Base-by-base conservation (phyloP, 2,797 vertebrate genomes). In the Epinephelus coioides region DNA sequence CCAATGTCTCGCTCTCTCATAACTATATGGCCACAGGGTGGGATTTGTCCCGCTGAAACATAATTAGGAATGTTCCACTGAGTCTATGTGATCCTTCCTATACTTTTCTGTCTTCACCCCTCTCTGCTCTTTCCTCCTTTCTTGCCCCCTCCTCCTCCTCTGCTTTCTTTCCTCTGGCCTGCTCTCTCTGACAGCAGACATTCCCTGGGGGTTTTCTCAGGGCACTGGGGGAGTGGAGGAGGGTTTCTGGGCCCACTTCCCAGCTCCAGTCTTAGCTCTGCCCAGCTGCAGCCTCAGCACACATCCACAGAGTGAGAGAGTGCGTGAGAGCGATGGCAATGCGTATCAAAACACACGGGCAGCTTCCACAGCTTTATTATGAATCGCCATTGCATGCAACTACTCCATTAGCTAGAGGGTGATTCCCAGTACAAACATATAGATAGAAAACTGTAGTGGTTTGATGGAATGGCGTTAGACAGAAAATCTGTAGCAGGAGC, bases 41-140 rank as follows among this genome's bases (percentile, higher is more conserved):
- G 81, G 90, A 89, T 93, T 92, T 92, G 87, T 89, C 84, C 89
- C 59, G 81, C 90, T 88, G 88, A 91, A 93, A 90, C 82, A 86
- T 86, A 92, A 93, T 89, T 91, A 91, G 86, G 88, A 94, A 94
- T 92, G 90, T 93, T 94, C 94, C 90, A 90, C 76, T 79, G 77
- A 85, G 79, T 75, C 76, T 81, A 72, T 86, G 82, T 77, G 88
- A 91, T 89, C 82, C 84, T 76, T 86, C 84, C 84, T 76, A 74
- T 81, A 74, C 69, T 68, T 79, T 82, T 64, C 53, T 63, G 83
- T 78, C 77, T 69, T 89, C 67, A 72, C 47, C 80, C 79, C 79
- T 74, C 82, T 84, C 80, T 85, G 74, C 75, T 73, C 59, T 79
- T 83, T 84, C 82, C 81, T 83, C 69, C 81, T 50, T 49, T 72